Evolutionary conservation across 2,797 vertebrate genomes (phyloP).

Genomic region (Gobio occitaniae): DNA sequence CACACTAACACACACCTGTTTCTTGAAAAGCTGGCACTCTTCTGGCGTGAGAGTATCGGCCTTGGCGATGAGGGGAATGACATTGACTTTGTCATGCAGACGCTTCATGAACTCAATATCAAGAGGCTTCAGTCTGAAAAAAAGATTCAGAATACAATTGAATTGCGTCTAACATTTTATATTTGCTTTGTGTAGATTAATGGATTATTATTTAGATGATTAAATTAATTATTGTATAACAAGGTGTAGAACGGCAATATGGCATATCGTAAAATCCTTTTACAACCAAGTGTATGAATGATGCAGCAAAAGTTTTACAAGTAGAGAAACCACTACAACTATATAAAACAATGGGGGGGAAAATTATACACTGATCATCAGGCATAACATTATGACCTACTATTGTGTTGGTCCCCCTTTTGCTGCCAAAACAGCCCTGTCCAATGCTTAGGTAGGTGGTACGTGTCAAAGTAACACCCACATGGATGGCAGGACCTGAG

Average conservation of each 20-base stretch:
- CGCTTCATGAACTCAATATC: constrained; percentile 88
- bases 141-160: neutral
- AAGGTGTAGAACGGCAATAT: neutral
- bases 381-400: no score
- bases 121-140: constrained; percentile 81
- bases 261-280: neutral
- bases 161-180: neutral
- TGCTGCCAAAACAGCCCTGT: no score
- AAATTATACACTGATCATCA: no score
- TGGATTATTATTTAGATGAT: neutral
- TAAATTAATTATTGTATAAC: neutral
- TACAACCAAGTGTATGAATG: neutral
- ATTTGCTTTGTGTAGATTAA: neutral
- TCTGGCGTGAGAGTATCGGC: constrained; percentile 84
- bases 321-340: neutral
- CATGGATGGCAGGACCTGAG: no score
- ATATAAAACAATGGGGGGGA: neutral
- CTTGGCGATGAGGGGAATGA: constrained; percentile 85
- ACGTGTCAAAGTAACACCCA: no score
- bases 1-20: constrained; percentile 73
- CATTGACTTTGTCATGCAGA: constrained; percentile 86
- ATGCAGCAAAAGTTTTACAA: neutral
- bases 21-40: constrained; percentile 86
- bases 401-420: no score
- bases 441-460: no score